Base-by-base conservation (phyloP, 2,888 invertebrate genomes). In the Heliconius aoede region DNA sequence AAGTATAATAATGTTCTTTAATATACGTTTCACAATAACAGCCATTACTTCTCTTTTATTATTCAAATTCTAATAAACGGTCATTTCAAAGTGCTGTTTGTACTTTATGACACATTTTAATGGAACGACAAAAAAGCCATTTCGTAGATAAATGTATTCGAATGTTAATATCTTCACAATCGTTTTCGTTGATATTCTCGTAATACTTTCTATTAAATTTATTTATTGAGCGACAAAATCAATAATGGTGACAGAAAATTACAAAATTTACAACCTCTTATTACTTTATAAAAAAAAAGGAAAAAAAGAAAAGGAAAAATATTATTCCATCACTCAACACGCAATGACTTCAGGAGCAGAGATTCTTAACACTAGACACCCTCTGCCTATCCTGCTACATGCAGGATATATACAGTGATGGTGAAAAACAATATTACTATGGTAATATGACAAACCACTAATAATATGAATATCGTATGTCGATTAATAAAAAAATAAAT, bases 61-160 rank as follows among this genome's bases (percentile, higher is more conserved):
- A 72, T 72, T 36, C 40, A 72, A 58, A 72, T 72, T 72, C 26
- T 8, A 64, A 72, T 64, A 72, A 72, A 58, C 30, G 30, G 51
- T 76, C 40, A 30, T 64, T 71, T 51, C 28, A 72, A 55, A 58
- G 36, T 58, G 69, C 58, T 36, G 60, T 72, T 71, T 76, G 58
- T 64, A 28, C 26, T 69, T 74, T 74, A 62, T 61, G 69, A 69
- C 40, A 68, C 71, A 72, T 71, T 72, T 64, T 58, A 76, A 71
- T 71, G 64, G 55, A 72, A 64, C 76, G 64, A 76, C 64, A 76
- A 72, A 75, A 75, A 71, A 30, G 24, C 64, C 36, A 76, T 72
- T 76, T 32, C 64, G 58, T 30, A 58, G 72, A 76, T 55, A 65
- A 72, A 76, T 15, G 72, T 55, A 64, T 72, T 72, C 40, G 55